phyloP scores from a whole-genome alignment of 2,113 vertebrate species.

The human region DNA sequence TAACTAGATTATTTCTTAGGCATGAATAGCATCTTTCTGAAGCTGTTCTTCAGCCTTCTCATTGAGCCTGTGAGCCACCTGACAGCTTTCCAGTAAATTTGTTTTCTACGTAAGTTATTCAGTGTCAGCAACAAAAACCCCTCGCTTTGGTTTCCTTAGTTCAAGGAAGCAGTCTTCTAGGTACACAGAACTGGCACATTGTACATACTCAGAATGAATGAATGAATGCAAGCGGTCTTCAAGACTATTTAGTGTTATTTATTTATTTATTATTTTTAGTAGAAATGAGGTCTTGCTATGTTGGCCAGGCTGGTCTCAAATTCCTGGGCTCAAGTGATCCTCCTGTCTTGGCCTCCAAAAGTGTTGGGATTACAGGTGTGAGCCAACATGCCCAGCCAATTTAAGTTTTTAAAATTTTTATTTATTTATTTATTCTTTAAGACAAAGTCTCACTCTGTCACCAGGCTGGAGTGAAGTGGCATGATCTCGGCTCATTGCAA shows the following conservation, averaged over 20 bases:
- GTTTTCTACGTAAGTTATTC: not conserved
- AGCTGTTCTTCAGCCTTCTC: not conserved
- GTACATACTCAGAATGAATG: not conserved
- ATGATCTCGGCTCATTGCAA: no score
- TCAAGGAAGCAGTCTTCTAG: not conserved
- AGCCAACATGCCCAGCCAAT: no score
- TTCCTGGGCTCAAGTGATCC: no score
- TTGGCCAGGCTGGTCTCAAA: no score
- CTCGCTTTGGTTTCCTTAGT: not conserved
- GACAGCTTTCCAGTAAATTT: not conserved
- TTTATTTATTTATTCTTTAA: no score
- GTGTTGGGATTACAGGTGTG: no score
- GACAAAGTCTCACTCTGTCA: no score
- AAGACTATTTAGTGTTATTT: not conserved
- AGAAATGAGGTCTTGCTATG: no score
- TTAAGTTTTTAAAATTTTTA: no score
- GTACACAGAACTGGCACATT: not conserved
- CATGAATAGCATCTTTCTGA: not conserved
- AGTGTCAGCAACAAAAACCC: not conserved
- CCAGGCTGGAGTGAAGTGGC: no score
- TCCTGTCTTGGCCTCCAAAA: no score
- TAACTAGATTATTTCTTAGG: not conserved
- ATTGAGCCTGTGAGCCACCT: not conserved
- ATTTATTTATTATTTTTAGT: no score
- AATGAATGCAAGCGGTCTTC: not conserved